A percentile compares a stretch with the other conserved stretches of the same genome.
phyloP scores from a whole-genome alignment of 2,113 vertebrate genomes.

The Ammodytes marinus region DNA sequence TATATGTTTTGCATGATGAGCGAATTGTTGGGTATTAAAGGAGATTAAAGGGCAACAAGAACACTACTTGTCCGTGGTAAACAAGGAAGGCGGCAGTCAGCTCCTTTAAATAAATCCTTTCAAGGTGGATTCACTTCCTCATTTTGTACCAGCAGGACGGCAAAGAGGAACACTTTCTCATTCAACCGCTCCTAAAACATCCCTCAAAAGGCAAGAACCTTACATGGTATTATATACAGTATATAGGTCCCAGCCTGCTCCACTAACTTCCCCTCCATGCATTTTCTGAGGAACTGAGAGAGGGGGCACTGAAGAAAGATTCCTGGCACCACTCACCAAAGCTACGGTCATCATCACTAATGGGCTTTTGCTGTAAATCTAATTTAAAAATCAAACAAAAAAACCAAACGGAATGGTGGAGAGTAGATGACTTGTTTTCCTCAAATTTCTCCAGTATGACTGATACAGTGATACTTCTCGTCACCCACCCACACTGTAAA shows the following conservation, averaged over 20 bases:
- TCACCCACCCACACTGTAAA: constrained; percentile 1
- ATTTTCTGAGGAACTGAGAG: constrained; percentile 7
- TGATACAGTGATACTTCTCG: constrained; percentile 51
- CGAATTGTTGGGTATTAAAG: constrained; percentile 54
- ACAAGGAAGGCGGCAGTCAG: constrained; percentile 24
- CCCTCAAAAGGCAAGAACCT: background rate
- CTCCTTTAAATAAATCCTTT: constrained; percentile 48
- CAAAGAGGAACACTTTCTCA: constrained; percentile 1
- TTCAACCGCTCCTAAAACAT: constrained; percentile 9
- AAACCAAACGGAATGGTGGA: constrained; percentile 31
- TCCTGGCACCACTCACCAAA: constrained; percentile 45
- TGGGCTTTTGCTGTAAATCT: constrained; percentile 58
- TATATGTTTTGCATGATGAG: constrained; percentile 41
- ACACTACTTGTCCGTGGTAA: constrained; percentile 35
- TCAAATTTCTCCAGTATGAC: constrained; percentile 46
- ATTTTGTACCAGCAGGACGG: constrained; percentile 15
- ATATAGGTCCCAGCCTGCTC: background rate
- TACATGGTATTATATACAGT: background rate
- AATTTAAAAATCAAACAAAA: constrained; percentile 34
- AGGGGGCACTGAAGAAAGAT: constrained; percentile 25
- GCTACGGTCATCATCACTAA: constrained; percentile 54
- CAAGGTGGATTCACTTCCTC: constrained; percentile 21
- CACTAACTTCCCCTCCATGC: background rate
- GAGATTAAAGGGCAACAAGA: constrained; percentile 54
- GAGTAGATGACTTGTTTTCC: constrained; percentile 62